Base-by-base conservation (phyloP, 2,797 vertebrate species). In the Dendrocincla fuliginosa region DNA sequence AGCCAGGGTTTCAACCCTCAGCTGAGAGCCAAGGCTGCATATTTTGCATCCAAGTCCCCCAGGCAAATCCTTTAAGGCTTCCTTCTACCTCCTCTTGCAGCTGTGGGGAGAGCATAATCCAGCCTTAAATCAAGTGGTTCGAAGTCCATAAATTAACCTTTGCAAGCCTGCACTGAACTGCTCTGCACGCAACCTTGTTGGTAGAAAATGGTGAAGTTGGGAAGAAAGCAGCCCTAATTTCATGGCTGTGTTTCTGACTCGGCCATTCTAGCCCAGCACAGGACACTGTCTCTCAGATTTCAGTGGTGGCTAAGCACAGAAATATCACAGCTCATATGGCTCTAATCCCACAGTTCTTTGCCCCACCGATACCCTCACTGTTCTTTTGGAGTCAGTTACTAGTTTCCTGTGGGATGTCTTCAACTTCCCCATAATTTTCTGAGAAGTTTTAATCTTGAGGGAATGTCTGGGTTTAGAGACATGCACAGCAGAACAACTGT, bases 361-460 rank as follows among this genome's bases (percentile, higher is more conserved):
- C 63, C 89, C 61, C 39, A 23, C 39, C 55, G 57, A 52, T 53
- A 82, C 47, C 47, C 12, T 84, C 10, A 7, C 33, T 33, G 39
- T 28, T 41, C 16, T 84, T 93, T 68, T 68, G 55, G 55, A 91
- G 22, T 15, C 76, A 71, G 57, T 85, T 80, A 27, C 25, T 46
- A 13, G 17, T 78, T 92, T 87, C 69, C 56, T 71, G 68, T 69
- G 61, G 57, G 47, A 87, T 68, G 28, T 75, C 71, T 94, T 94
- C 71, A 89, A 64, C 79, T 83, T 83, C 32, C 37, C 56, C 0
- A 0, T 63, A 39, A 50, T 95, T 92, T 87, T 60, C 89, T 79
- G 87, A 90, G 85, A 76, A 91, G 16, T 88, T 95, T 94, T 35
- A 81, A 71, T 87, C 67, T 93, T 90, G 57, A 86, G 77, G 70